Evolutionary conservation across 2,113 vertebrate species (phyloP).

Genomic region (Triplophysa tibetana): DNA sequence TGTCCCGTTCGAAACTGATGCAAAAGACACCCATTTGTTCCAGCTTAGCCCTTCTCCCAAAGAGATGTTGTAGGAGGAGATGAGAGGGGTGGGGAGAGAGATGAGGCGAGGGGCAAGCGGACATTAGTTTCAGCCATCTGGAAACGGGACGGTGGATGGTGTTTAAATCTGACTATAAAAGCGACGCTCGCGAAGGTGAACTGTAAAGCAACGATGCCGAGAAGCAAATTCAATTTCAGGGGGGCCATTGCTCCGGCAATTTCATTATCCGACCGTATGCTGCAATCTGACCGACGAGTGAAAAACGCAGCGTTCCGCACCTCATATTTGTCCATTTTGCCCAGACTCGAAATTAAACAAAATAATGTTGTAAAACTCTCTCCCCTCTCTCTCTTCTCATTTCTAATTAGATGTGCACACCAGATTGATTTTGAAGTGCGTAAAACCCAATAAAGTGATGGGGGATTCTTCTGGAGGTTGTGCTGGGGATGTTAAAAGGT

Average conservation of each 20-base stretch:
- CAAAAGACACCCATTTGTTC: conserved; percentile 23
- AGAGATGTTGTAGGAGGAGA: conserved; percentile 30
- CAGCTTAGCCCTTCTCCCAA: conserved; percentile 22
- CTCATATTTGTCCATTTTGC: conserved; percentile 44
- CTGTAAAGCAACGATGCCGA: conserved; percentile 45
- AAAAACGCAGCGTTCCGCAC: conserved; percentile 34
- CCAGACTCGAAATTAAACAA: conserved; percentile 40
- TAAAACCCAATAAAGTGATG: conserved; percentile 49
- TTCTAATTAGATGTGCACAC: conserved; percentile 43
- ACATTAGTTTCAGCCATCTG: conserved; percentile 59
- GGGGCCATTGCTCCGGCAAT: conserved; percentile 41
- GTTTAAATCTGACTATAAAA: conserved; percentile 58
- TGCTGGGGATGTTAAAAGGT: conserved; percentile 58
- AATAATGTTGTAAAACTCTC: conserved; percentile 16
- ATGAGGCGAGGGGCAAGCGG: conserved; percentile 23
- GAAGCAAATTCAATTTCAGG: conserved; percentile 51
- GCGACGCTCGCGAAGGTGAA: conserved; percentile 43
- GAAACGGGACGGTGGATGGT: conserved; percentile 48
- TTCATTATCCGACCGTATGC: conserved; percentile 50
- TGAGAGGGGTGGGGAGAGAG: conserved; percentile 1
- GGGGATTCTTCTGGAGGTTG: conserved; percentile 46
- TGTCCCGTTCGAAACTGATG: conserved; percentile 29
- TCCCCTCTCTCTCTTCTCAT: conserved; percentile 23
- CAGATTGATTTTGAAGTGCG: conserved; percentile 59
- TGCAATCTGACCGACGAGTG: conserved; percentile 45